Evolutionary conservation across 2,888 invertebrate species (phyloP), one percentile per base, ranked within the genome.

Genomic region (Morpho deidamia): DNA sequence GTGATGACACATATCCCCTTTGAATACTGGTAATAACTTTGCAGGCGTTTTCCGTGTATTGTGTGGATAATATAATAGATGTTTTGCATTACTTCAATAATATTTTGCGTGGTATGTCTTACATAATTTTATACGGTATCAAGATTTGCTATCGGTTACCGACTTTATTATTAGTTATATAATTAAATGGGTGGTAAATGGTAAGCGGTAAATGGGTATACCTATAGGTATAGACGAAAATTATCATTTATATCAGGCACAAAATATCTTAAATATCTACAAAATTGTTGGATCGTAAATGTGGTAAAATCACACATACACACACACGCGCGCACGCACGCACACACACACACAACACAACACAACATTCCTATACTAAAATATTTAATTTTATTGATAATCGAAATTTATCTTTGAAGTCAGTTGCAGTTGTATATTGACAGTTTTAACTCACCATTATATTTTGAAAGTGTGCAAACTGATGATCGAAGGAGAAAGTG

Each of bases 1-100:
- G 58, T 53, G 58, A 60, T 53, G 60, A 60, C 58, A 58, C 53
- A 50, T 46, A 50, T 57, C 40, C 32, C 44, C 11, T 11, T 44
- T 44, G 42, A 42, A 50, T 42, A 37, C 32, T 23, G 12, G 42
- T 23, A 41, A 35, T 41, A 11, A 2, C 32, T 40, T 48, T 8
- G 40, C 39, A 11, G 48, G 40, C 12, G 37, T 47, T 39, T 51
- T 47, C 40, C 40, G 12, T 46, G 12, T 45, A 46, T 37, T 49
- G 41, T 50, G 33, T 33, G 33, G 40, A 32, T 33, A 47, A 47
- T 47, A 8, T 47, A 32, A 11, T 32, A n/a, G 10, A 48, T 14
- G 40, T 48, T 48, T 48, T 34, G 0, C 47, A 39, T 39, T 47
- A 38, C 39, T 47, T 39, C 7, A 47, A 47, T 47, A 39, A 47